These are phyloP conservation scores for Lacerta agilis DNA, from an alignment of 2,797 vertebrate species.

Conservation along the genomic window DNA sequence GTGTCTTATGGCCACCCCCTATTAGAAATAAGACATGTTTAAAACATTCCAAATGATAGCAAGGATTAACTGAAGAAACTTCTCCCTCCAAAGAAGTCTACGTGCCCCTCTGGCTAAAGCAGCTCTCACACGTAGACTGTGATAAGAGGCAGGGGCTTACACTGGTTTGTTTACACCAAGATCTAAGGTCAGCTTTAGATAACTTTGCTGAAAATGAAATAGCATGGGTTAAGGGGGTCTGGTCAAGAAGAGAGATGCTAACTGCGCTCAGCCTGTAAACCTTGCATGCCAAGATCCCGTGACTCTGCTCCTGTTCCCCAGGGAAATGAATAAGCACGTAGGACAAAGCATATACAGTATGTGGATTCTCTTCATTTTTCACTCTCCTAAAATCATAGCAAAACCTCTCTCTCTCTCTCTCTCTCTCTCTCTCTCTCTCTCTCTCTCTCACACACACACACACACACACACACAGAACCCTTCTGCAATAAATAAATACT, in stretches of 20 bases:
- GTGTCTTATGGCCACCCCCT: not conserved
- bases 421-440: too few species aligned
- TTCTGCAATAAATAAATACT: not conserved
- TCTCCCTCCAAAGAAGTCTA: not conserved
- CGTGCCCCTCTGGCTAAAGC: not conserved
- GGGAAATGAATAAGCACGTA: not conserved
- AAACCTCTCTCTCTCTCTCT: not conserved
- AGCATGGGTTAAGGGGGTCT: not conserved
- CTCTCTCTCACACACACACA: not conserved
- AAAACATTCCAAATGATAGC: not conserved
- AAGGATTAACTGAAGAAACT: conserved; percentile 16
- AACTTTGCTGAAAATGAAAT: conserved; percentile 10
- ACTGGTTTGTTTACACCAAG: conserved; percentile 2
- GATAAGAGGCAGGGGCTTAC: not conserved
- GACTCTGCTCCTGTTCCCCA: too few species aligned
- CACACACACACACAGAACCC: not conserved
- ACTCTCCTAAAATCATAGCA: not conserved
- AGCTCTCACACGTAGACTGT: not conserved
- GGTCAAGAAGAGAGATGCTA: not conserved
- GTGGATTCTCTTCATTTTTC: not conserved
- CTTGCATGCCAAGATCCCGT: not conserved
- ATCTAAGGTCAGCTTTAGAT: conserved; percentile 20
- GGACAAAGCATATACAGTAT: not conserved
- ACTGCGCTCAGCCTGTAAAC: not conserved
- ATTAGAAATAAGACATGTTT: not conserved